Conservation (phyloP, 2,113 vertebrate genomes). For the Ceyx melanurus region DNA sequence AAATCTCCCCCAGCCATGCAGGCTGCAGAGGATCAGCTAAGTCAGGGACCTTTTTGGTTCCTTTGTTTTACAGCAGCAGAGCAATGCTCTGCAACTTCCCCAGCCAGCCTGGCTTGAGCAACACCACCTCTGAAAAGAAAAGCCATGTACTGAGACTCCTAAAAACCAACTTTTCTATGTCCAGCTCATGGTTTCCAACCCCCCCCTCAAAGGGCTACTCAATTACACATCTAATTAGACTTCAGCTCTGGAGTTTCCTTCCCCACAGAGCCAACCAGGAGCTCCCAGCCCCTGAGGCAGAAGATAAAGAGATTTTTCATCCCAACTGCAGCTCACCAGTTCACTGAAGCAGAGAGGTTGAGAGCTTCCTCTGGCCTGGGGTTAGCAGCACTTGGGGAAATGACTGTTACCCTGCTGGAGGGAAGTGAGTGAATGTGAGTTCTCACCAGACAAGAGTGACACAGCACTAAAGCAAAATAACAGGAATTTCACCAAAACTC, state of each 20-base stretch:
- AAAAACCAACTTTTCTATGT: not conserved
- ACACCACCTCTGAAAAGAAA: not conserved
- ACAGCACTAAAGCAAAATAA: not conserved
- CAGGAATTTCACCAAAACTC: not conserved
- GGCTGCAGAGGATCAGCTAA: not conserved
- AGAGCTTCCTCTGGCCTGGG: not conserved
- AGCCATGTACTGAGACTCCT: not conserved
- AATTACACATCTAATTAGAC: accelerated
- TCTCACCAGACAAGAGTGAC: not conserved
- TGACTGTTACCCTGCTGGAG: not conserved
- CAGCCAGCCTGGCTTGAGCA: not conserved
- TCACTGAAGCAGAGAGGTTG: not conserved
- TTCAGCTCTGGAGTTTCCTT: not conserved
- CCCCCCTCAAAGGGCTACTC: not conserved
- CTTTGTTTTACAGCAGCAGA: not conserved
- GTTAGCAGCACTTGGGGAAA: not conserved
- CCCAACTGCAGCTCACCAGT: not conserved
- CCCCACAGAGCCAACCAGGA: not conserved
- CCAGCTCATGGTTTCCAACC: not conserved
- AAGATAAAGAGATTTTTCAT: not conserved
- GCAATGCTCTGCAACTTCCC: not conserved
- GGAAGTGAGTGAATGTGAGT: not conserved
- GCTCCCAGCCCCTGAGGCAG: not conserved
- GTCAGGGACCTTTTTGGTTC: not conserved
- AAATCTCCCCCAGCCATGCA: not conserved